Conservation (phyloP, 1,140 invertebrate genomes). For the Diuraphis noxia region DNA sequence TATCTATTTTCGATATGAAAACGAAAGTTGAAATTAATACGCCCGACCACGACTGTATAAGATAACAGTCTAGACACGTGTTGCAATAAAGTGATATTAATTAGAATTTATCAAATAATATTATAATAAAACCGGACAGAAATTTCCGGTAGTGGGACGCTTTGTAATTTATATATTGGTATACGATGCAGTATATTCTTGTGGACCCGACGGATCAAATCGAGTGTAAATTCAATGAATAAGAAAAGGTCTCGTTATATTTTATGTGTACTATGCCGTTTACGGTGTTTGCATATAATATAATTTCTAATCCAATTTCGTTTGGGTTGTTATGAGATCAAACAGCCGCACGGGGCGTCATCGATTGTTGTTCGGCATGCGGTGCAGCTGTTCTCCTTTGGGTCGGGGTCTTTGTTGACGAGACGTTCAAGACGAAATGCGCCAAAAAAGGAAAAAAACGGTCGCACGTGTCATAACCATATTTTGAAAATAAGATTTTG, state of each 20-base stretch:
- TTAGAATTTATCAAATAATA: neutral
- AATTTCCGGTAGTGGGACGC: slow-evolving; percentile 17
- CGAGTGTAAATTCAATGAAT: slow-evolving; percentile 32
- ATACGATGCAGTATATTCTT: neutral
- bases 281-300: slow-evolving; percentile 53
- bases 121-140: neutral
- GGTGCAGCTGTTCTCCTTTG: slow-evolving; percentile 13
- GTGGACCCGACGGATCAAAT: slow-evolving; percentile 22
- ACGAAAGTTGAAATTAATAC: slow-evolving; percentile 30
- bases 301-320: slow-evolving; percentile 54
- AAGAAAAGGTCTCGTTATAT: slow-evolving; percentile 3
- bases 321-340: slow-evolving; percentile 49
- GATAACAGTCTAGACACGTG: slow-evolving; percentile 30
- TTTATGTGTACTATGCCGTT: slow-evolving; percentile 2
- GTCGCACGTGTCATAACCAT: slow-evolving; percentile 47
- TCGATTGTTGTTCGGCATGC: slow-evolving; percentile 38
- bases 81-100: neutral
- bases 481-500: slow-evolving; percentile 50
- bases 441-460: slow-evolving; percentile 38
- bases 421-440: slow-evolving; percentile 27
- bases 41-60: neutral
- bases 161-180: neutral
- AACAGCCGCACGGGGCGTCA: slow-evolving; percentile 38
- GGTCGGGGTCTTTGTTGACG: neutral
- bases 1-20: slow-evolving; percentile 22